Percentiles rank a stretch among this genome's conserved stretches.
Conservation (phyloP, 2,113 vertebrate species). For the Heterotis niloticus region DNA sequence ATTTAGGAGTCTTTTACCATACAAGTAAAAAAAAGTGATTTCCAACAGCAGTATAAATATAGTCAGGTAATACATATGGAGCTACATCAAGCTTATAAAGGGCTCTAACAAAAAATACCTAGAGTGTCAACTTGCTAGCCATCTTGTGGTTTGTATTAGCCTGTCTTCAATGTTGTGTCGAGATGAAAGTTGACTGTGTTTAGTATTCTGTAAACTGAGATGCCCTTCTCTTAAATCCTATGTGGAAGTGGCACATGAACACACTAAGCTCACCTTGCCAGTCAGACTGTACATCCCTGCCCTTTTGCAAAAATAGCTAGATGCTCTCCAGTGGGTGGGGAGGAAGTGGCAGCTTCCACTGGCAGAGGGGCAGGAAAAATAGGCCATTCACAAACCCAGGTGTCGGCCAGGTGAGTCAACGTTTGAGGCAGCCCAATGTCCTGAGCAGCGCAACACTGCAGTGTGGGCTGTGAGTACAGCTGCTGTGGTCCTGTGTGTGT, state of each 20-base stretch:
- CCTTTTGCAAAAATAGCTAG: constrained; percentile 23
- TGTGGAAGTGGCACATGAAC: constrained; percentile 33
- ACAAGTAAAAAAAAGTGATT: neutral
- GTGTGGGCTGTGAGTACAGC: neutral
- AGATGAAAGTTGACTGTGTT: too few species aligned
- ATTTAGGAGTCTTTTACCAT: neutral
- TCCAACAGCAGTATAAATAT: neutral
- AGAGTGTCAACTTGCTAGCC: neutral
- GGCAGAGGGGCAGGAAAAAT: neutral
- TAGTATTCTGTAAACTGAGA: neutral
- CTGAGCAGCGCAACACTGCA: too few species aligned
- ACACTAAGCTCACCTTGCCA: neutral
- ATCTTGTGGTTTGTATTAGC: neutral
- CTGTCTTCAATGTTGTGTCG: neutral
- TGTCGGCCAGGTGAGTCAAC: neutral
- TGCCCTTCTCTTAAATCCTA: constrained; percentile 40
- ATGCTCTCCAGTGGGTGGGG: neutral
- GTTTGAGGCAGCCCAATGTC: neutral
- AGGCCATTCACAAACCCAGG: neutral
- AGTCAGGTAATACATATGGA: neutral
- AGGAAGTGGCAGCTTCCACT: too few species aligned
- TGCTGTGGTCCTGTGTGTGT: constrained; percentile 20
- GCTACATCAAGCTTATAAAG: too few species aligned
- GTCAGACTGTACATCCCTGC: neutral
- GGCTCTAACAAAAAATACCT: too few species aligned